A percentile compares a stretch with the other conserved stretches of the same genome.
phyloP scores from a whole-genome alignment of 1,140 invertebrate genomes.

The Drosophila miranda region DNA sequence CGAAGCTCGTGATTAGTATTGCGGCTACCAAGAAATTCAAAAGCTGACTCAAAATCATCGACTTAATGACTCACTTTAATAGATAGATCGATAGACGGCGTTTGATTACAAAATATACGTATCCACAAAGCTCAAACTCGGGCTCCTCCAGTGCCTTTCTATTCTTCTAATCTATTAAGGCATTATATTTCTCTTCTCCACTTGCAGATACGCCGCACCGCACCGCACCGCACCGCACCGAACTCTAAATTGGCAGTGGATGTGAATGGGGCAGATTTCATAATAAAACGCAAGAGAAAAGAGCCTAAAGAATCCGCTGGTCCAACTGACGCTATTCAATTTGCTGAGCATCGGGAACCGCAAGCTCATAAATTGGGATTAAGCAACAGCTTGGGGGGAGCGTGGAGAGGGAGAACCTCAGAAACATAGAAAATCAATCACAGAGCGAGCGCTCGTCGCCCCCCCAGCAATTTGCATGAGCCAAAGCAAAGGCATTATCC shows the following conservation, averaged over 20 bases:
- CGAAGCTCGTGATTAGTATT: conserved; percentile 48
- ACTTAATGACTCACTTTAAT: conserved; percentile 60
- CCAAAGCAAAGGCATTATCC: conserved; percentile 31
- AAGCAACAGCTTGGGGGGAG: conserved; percentile 45
- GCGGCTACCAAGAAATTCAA: conserved; percentile 51
- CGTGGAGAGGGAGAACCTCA: conserved; percentile 15
- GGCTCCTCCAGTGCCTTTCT: conserved; percentile 45
- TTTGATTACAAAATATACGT: conserved; percentile 57
- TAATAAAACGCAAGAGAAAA: conserved; percentile 65
- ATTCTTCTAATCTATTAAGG: conserved; percentile 34
- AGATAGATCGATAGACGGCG: conserved; percentile 41
- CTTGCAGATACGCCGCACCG: conserved; percentile 52
- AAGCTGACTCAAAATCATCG: conserved; percentile 58
- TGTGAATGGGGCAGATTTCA: conserved; percentile 58
- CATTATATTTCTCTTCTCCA: conserved; percentile 24
- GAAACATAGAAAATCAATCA: conserved; percentile 73
- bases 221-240: background rate
- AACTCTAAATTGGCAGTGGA: conserved; percentile 67
- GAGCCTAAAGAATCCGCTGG: conserved; percentile 34
- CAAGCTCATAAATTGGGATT: conserved; percentile 78
- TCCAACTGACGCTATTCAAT: conserved; percentile 77
- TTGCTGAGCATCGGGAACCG: conserved; percentile 57
- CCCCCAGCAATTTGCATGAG: conserved; percentile 73
- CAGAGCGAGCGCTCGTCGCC: conserved; percentile 54
- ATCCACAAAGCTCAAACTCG: background rate